Evolutionary conservation across 2,113 vertebrate genomes (phyloP).

Genomic region (Columbina picui): DNA sequence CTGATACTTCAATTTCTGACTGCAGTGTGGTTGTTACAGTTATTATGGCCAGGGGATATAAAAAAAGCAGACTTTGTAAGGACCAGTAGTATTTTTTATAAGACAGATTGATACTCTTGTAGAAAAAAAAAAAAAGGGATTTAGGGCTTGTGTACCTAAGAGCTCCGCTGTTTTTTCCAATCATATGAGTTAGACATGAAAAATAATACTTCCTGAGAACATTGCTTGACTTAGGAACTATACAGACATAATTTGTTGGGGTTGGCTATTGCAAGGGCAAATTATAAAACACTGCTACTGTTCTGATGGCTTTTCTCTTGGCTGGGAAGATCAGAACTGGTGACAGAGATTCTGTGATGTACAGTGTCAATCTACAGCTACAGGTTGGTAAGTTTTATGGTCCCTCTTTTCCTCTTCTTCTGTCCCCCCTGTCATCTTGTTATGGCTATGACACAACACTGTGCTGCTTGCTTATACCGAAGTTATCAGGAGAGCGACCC

Average conservation of each 20-base stretch:
- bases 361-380: not conserved
- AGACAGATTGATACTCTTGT: not conserved
- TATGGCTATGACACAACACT: not conserved
- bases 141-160: not conserved
- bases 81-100: not conserved
- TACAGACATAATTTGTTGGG: not conserved
- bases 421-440: not conserved
- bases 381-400: not conserved
- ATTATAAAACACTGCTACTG: not conserved
- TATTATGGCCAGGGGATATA: not conserved
- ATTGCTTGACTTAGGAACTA: not conserved
- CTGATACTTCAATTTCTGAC: not conserved
- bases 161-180: not conserved
- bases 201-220: not conserved
- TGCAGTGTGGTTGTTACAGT: not conserved
- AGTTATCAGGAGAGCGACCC: not conserved
- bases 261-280: not conserved
- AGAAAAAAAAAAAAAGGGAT: not conserved
- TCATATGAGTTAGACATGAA: not conserved
- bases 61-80: not conserved
- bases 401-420: not conserved
- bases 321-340: not conserved
- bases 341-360: not conserved
- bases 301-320: not conserved
- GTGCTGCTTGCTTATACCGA: fast-evolving